phyloP scores from a whole-genome alignment of 2,888 invertebrate genomes.

The Aporophyla nigra region DNA sequence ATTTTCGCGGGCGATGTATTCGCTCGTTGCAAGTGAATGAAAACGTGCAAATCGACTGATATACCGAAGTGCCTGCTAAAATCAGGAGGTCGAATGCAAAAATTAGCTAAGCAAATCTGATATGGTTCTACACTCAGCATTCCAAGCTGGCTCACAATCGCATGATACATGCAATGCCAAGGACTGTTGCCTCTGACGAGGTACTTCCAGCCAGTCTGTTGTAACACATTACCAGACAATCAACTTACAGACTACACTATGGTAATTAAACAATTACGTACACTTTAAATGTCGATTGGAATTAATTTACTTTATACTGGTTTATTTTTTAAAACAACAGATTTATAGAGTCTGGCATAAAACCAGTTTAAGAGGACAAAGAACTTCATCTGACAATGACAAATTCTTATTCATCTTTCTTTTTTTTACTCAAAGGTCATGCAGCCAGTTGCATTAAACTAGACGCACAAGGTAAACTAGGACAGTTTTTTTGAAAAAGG shows the following conservation, averaged over 20 bases:
- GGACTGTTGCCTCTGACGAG: constrained; percentile 42
- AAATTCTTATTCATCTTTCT: not conserved
- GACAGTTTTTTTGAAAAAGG: not conserved
- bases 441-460: not conserved
- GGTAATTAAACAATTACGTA: constrained; percentile 59
- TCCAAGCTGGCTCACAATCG: constrained; percentile 45
- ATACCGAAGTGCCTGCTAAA: not conserved
- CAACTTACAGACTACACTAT: constrained; percentile 35
- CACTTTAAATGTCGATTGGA: constrained; percentile 43
- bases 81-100: constrained; percentile 27
- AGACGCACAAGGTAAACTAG: not conserved
- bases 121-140: constrained; percentile 21
- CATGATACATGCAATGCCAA: constrained; percentile 65
- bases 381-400: not conserved
- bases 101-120: constrained; percentile 21
- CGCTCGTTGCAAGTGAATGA: no score
- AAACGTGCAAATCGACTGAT: no score
- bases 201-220: constrained; percentile 27
- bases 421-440: constrained; percentile 7
- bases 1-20: no score
- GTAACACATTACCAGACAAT: constrained; percentile 49
- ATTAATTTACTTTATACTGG: constrained; percentile 36
- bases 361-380: constrained; percentile 27
- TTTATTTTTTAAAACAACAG: constrained; percentile 14
- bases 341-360: not conserved